Conservation (phyloP, 64 coral and sea anemone species). For the Porites lutea region DNA sequence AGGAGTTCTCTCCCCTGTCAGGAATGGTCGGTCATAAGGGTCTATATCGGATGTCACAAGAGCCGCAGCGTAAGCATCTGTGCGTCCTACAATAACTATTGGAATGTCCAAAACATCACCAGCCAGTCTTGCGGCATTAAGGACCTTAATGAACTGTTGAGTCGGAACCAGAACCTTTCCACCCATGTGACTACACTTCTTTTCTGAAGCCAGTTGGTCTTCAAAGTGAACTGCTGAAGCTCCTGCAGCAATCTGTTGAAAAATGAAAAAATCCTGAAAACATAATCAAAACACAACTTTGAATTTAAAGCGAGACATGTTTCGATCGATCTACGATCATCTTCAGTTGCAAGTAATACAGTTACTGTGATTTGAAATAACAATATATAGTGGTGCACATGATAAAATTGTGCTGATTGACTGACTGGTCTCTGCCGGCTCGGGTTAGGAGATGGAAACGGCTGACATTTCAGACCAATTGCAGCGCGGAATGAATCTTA, state of each 20-base stretch:
- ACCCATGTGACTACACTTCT: constrained; percentile 99
- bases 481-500: neutral
- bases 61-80: constrained; percentile 94
- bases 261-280: neutral
- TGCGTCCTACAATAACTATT: constrained; percentile 91
- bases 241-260: constrained; percentile 85
- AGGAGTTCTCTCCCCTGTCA: constrained; percentile 93
- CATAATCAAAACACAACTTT: neutral
- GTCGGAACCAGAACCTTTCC: constrained; percentile 98
- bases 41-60: constrained; percentile 96
- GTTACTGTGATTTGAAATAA: too few relatives aligned
- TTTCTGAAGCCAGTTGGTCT: constrained; percentile 98
- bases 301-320: too few relatives aligned
- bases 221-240: constrained; percentile 96
- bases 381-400: too few relatives aligned
- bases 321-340: too few relatives aligned
- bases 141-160: constrained; percentile 89
- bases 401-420: too few relatives aligned
- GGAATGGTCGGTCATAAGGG: constrained; percentile 88
- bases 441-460: too few relatives aligned
- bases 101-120: constrained; percentile 86
- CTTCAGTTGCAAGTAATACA: too few relatives aligned
- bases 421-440: too few relatives aligned
- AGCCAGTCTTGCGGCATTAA: constrained; percentile 94
- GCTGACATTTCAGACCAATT: too few relatives aligned